Base-by-base conservation (phyloP, 2,797 vertebrate genomes). In the Ceyx erithaca region DNA sequence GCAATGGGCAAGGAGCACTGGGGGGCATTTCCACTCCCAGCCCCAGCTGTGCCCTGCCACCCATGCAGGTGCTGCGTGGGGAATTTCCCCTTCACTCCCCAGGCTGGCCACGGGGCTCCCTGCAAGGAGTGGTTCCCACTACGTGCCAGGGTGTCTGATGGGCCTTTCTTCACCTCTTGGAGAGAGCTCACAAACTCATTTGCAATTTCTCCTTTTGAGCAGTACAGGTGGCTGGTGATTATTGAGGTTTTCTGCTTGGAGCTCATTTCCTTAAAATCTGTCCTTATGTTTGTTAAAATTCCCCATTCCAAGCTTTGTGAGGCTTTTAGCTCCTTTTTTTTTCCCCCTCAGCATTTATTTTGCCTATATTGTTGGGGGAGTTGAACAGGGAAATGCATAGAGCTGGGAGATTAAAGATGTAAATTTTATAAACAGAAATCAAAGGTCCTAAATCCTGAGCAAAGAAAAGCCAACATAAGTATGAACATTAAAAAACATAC, bases 351-450 rank as follows among this genome's bases (percentile, higher is more conserved):
- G n/a, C 37, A 0, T 95, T 94, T 88, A 95, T 93, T 87, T 93
- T 86, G 75, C 86, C 67, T 91, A 77, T 93, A 95, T 94, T 97
- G 97, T 97, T 94, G 93, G 93, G 94, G 90, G 91, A 94, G 57
- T 96, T 45, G 83, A 96, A 96, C 79, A 85, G 92, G 96, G 96
- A 97, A 97, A 96, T 81, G 95, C 92, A 93, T 64, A 94, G 95
- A 96, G 96, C 97, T 89, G 80, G 89, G 96, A 98, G 97, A 98
- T 98, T 98, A 98, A 98, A 98, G 97, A 98, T 98, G 97, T 98
- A 98, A 98, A 97, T 98, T 98, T 98, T 96, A 97, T 97, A 98
- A 98, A 98, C 96, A 97, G 97, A 97, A 98, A 98, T 97, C 97
- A 97, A 97, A 98, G 97, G 96, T 97, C 96, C 93, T 97, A 98